Base-by-base conservation (phyloP, 2,797 vertebrate species). In the Mus spretus region DNA sequence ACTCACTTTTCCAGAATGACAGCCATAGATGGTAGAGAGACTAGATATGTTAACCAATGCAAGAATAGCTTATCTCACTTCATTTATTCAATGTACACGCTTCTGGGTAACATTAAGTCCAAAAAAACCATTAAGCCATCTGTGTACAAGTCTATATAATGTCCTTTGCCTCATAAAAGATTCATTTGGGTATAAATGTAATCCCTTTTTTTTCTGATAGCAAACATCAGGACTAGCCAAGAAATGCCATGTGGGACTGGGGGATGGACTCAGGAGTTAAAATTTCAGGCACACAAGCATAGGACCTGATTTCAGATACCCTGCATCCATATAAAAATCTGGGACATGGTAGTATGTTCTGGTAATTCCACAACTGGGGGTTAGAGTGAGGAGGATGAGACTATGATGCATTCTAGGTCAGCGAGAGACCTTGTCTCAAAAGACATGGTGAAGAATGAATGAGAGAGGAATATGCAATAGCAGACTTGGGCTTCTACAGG, bases 51-150 rank as follows among this genome's bases (percentile, higher is more conserved):
- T 95, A 93, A 93, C 84, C 31, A 88, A 40, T 13, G 6, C 1
- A 15, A 55, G 53, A 90, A 86, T 83, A 83, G 12, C 81, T 98
- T 98, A 97, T 97, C 97, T 93, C 81, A n/a, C 37, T 92, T 94
- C 95, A 97, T 95, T 90, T 95, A 96, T 96, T 97, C 96, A 90
- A 37, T 0, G 2, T 80, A 75, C 50, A n/a, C 89, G 95, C 97
- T 96, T 96, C 92, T 96, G 90, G 96, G 95, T 95, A 74, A 40
- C 89, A 84, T 95, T 94, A 93, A 92, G 83, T 93, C 92, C 63
- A 95, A 94, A 97, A 97, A 97, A 96, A 97, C 15, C 67, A 90
- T 96, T 95, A 90, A 93, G 93, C 95, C 94, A 96, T 95, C 95
- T 87, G 89, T 59, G 24, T 63, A 59, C 17, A 81, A 86, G 67